These are phyloP conservation scores for Limanda limanda DNA, from an alignment of 2,113 vertebrate genomes.

Conservation along the genomic window DNA sequence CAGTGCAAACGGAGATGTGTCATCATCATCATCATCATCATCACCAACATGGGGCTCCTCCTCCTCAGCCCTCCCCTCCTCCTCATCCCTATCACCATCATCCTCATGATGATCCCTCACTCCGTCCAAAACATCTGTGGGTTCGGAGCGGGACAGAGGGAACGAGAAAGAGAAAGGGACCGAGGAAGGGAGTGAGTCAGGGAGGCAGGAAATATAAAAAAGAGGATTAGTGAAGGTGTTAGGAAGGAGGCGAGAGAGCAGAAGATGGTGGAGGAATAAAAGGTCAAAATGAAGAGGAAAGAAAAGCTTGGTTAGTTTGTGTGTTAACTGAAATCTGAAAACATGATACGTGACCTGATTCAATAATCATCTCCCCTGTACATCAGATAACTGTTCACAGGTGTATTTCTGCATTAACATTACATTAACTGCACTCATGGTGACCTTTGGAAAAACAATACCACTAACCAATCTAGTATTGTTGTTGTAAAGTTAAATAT, in stretches of 20 bases:
- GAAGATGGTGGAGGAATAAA: too few relatives aligned
- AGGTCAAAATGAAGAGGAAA: neutral
- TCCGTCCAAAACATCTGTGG: conserved; percentile 67
- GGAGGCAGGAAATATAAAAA: neutral
- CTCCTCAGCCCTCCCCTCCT: conserved; percentile 54
- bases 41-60: conserved; percentile 10
- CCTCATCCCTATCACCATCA: conserved; percentile 62
- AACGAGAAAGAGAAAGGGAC: neutral
- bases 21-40: conserved; percentile 2
- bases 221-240: conserved; percentile 11
- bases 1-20: conserved; percentile 45
- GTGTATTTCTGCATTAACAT: too few relatives aligned
- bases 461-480: too few relatives aligned
- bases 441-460: too few relatives aligned
- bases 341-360: neutral
- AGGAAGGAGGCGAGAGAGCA: neutral
- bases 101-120: conserved; percentile 48
- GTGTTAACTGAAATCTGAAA: conserved; percentile 12
- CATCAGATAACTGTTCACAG: too few relatives aligned
- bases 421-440: too few relatives aligned
- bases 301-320: conserved; percentile 33
- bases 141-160: conserved; percentile 3
- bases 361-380: too few relatives aligned
- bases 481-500: too few relatives aligned
- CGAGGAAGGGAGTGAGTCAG: neutral